phyloP scores from a whole-genome alignment of 2,888 invertebrate species.

The Limnephilus lunatus region DNA sequence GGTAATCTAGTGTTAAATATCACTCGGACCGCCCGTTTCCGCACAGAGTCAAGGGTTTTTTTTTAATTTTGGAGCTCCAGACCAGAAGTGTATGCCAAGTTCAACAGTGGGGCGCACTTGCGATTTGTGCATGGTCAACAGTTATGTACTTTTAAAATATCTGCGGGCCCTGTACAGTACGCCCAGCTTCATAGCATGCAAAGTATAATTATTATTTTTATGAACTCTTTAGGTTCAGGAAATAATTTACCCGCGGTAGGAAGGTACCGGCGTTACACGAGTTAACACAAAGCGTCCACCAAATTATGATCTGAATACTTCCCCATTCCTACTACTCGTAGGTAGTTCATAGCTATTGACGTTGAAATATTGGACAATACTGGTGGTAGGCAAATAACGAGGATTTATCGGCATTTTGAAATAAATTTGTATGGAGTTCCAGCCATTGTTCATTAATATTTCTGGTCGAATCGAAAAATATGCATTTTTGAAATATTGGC shows the following conservation, averaged over 20 bases:
- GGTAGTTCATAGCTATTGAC: not conserved
- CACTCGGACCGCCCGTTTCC: no score
- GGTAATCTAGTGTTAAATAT: no score
- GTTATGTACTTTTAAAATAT: no score
- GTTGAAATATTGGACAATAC: not conserved
- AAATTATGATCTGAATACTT: not conserved
- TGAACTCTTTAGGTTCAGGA: not conserved
- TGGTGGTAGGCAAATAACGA: not conserved
- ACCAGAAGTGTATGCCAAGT: no score
- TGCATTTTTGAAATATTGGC: not conserved
- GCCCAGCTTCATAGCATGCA: no score
- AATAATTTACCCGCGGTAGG: not conserved
- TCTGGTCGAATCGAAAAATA: not conserved
- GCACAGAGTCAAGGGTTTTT: no score
- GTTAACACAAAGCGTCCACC: not conserved
- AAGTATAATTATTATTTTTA: no score
- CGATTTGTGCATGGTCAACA: no score
- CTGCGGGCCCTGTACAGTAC: no score
- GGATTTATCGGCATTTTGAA: conserved; percentile 10
- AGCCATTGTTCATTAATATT: conserved; percentile 25
- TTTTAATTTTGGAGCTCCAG: no score
- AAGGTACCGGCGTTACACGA: not conserved
- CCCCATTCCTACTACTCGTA: not conserved
- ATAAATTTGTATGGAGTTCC: conserved; percentile 28
- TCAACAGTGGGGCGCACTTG: no score